A percentile compares a stretch with the other conserved stretches of the same genome.
Evolutionary conservation across 2,797 vertebrate genomes (phyloP).

Genomic region (Scolopax rusticola): DNA sequence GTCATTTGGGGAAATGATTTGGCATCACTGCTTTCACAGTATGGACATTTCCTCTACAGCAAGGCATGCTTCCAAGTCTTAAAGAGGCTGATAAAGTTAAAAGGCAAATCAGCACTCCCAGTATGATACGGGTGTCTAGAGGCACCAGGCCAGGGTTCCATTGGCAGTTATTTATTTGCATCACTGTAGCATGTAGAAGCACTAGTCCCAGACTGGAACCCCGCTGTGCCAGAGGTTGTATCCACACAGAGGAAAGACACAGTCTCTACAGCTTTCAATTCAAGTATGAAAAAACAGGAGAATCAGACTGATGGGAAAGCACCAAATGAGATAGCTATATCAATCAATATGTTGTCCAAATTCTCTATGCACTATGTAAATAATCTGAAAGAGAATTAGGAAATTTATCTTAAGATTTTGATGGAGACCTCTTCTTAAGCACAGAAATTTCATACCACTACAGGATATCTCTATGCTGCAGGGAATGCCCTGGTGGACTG

Average conservation of each 20-base stretch:
- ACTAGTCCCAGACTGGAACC: background rate
- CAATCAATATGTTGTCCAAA: background rate
- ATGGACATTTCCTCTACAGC: slow-evolving; percentile 52
- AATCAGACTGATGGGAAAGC: background rate
- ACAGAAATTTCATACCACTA: background rate
- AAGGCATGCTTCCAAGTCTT: slow-evolving; percentile 53
- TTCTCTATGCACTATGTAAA: background rate
- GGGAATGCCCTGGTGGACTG: background rate
- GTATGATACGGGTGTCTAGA: background rate
- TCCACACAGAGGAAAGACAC: background rate
- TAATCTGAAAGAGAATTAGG: background rate
- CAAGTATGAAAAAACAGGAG: background rate
- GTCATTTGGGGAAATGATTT: slow-evolving; percentile 19
- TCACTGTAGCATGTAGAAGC: background rate
- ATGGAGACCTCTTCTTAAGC: background rate
- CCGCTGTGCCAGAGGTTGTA: background rate
- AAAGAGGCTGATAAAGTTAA: slow-evolving; percentile 42
- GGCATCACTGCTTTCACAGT: slow-evolving; percentile 38
- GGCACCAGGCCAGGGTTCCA: background rate
- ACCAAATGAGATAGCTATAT: background rate
- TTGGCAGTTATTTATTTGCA: background rate
- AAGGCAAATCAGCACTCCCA: slow-evolving; percentile 31
- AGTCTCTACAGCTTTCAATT: background rate
- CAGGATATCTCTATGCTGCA: background rate
- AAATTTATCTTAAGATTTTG: background rate